Percentiles rank a stretch among this genome's conserved stretches.
Conservation (phyloP, 2,888 invertebrate species). For the Argyra leucocephala region DNA sequence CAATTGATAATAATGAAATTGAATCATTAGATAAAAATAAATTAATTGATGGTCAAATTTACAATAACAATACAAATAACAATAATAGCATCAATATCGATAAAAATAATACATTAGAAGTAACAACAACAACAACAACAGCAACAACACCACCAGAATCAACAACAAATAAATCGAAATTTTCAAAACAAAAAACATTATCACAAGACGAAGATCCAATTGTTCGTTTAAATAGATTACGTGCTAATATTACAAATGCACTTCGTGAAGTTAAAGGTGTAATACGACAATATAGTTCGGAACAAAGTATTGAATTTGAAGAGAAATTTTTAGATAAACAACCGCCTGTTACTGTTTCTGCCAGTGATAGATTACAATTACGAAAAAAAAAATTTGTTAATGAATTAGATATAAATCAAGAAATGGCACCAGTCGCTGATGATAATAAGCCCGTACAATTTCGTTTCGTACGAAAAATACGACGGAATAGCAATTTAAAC, state of each 20-base stretch:
- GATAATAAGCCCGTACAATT: conserved; percentile 32
- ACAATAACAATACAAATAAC: conserved; percentile 1
- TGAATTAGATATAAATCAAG: not conserved
- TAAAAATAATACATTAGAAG: no score
- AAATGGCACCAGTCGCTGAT: conserved; percentile 14
- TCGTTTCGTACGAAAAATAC: conserved; percentile 37
- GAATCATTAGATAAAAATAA: not conserved
- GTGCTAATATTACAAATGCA: conserved; percentile 38
- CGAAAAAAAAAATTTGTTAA: not conserved
- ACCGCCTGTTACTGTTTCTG: not conserved
- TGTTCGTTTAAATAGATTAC: conserved; percentile 36
- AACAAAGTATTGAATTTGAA: conserved; percentile 30
- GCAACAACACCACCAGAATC: not conserved
- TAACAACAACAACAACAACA: not conserved
- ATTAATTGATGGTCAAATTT: not conserved
- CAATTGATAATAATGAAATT: not conserved
- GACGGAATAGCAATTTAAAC: conserved; percentile 35
- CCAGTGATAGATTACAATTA: not conserved
- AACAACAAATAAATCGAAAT: not conserved
- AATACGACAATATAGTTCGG: conserved; percentile 38
- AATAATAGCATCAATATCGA: not conserved
- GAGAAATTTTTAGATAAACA: not conserved
- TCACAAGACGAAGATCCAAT: conserved; percentile 34
- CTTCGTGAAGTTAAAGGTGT: conserved; percentile 41
- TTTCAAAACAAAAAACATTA: conserved; percentile 1